Conservation (phyloP, 2,113 vertebrate genomes). For the Symphodus melops region DNA sequence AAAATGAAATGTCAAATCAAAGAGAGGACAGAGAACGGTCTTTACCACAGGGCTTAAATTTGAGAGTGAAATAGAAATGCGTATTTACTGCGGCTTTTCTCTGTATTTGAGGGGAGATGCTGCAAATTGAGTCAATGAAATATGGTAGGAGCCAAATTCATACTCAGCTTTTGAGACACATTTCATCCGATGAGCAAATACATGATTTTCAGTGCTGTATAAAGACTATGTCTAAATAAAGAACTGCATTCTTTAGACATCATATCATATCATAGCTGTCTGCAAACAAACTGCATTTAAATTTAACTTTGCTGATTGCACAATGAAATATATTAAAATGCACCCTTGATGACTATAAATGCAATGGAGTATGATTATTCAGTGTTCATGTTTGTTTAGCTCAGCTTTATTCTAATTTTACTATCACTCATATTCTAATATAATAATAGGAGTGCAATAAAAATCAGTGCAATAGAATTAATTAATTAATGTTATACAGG, state of each 20-base stretch:
- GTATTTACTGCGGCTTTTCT: slow-evolving; percentile 67
- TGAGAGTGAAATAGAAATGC: slow-evolving; percentile 69
- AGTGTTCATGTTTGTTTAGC: too few relatives aligned
- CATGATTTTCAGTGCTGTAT: background rate
- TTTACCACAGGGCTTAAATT: slow-evolving; percentile 67
- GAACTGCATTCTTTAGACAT: background rate
- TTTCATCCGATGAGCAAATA: slow-evolving; percentile 5
- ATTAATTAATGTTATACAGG: too few relatives aligned
- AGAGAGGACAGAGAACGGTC: slow-evolving; percentile 71
- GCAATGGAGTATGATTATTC: background rate
- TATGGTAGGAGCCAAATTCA: slow-evolving; percentile 37
- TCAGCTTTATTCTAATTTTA: too few relatives aligned
- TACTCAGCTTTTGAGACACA: background rate
- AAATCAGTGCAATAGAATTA: too few relatives aligned
- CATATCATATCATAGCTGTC: too few relatives aligned
- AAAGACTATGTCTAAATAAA: background rate
- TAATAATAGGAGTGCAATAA: too few relatives aligned
- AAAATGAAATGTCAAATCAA: slow-evolving; percentile 81
- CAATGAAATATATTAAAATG: too few relatives aligned
- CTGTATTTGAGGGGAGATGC: slow-evolving; percentile 37
- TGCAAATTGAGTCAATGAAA: slow-evolving; percentile 65
- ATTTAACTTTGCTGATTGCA: background rate
- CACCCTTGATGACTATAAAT: too few relatives aligned
- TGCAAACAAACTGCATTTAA: background rate
- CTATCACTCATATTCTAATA: too few relatives aligned